These are phyloP conservation scores for Manis javanica DNA, from an alignment of 2,797 vertebrate genomes.

Conservation along the genomic window DNA sequence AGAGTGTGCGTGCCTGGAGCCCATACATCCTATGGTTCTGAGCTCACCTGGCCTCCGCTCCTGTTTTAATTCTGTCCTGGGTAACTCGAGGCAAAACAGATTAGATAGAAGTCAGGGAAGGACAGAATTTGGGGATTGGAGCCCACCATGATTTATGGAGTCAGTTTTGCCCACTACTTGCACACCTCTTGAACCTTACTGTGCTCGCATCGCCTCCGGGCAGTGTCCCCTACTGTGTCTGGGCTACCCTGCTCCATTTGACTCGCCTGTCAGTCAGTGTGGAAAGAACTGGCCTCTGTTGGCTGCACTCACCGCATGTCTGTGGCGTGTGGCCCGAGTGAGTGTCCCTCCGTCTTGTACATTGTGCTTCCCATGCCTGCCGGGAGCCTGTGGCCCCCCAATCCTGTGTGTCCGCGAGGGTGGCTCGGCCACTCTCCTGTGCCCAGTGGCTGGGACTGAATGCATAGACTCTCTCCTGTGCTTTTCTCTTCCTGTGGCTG, in stretches of 20 bases:
- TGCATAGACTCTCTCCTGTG: conserved; percentile 99
- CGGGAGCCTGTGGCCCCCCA: conserved; percentile 88
- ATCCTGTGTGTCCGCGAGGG: conserved; percentile 90
- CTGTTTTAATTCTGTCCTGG: neutral
- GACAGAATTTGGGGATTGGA: neutral
- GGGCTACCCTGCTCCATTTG: neutral
- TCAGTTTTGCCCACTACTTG: conserved; percentile 65
- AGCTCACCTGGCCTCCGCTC: neutral
- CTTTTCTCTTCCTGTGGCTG: conserved; percentile 99
- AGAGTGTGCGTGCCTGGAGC: conserved; percentile 53
- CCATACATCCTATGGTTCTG: conserved; percentile 22
- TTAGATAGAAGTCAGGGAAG: neutral
- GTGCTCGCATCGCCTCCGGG: conserved; percentile 91
- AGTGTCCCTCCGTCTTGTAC: conserved; percentile 80
- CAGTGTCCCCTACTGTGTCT: neutral
- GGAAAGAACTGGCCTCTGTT: neutral
- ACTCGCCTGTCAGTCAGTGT: neutral
- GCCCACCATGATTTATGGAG: neutral
- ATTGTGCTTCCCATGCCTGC: conserved; percentile 87
- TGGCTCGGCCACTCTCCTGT: conserved; percentile 92
- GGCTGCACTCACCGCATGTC: conserved; percentile 20
- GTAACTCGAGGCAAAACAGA: neutral
- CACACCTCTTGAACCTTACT: conserved; percentile 91
- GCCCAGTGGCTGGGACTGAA: conserved; percentile 95
- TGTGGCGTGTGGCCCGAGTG: conserved; percentile 89